These are phyloP conservation scores for Brachyistius frenatus DNA, from an alignment of 2,113 vertebrate species.

Conservation along the genomic window DNA sequence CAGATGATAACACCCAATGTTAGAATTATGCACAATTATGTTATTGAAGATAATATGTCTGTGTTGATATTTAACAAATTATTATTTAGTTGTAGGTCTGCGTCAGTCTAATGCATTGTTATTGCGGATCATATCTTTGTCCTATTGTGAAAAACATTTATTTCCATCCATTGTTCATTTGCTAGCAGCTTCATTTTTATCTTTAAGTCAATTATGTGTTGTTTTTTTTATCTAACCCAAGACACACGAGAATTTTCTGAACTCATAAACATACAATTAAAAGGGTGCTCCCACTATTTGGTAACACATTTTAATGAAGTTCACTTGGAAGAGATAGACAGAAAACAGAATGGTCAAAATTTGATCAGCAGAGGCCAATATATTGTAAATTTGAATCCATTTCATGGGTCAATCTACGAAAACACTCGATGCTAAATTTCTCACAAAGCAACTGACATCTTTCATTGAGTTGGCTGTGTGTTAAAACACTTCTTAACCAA, in stretches of 20 bases:
- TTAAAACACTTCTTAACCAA: not conserved
- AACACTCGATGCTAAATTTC: not conserved
- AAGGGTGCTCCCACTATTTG: not conserved
- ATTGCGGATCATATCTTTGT: too few species aligned
- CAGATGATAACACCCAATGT: not conserved
- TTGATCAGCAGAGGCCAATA: not conserved
- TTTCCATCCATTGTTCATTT: not conserved
- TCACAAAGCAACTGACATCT: not conserved
- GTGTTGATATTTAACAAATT: not conserved
- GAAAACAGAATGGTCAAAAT: not conserved
- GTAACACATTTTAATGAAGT: not conserved
- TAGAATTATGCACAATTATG: not conserved
- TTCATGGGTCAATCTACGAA: not conserved
- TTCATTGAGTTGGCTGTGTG: not conserved
- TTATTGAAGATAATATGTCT: not conserved
- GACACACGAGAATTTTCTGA: not conserved
- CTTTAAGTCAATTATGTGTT: not conserved
- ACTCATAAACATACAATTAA: not conserved
- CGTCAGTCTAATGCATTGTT: too few species aligned
- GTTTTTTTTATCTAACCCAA: not conserved
- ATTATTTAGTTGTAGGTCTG: too few species aligned
- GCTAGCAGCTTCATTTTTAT: not conserved
- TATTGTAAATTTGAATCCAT: not conserved
- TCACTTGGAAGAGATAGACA: not conserved
- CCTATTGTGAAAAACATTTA: too few species aligned